These are phyloP conservation scores for Ictidomys tridecemlineatus DNA, from an alignment of 2,113 vertebrate species.

Conservation along the genomic window DNA sequence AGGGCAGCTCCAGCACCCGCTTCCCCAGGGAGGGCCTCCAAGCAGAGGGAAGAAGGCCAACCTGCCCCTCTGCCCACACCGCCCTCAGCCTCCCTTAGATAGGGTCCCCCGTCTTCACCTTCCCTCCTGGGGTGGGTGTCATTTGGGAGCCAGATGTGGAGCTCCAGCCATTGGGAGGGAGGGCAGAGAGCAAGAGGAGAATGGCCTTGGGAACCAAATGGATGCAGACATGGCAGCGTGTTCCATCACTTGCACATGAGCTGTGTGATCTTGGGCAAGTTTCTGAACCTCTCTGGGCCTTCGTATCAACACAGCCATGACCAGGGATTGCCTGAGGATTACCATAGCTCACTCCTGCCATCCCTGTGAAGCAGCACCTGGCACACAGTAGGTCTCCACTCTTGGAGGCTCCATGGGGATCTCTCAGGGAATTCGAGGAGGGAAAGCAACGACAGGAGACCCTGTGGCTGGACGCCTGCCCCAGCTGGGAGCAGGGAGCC, in stretches of 20 bases:
- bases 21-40: conserved; percentile 55
- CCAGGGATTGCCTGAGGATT: not conserved
- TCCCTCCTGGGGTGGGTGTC: conserved; percentile 55
- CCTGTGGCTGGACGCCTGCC: not conserved
- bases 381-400: not conserved
- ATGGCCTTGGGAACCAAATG: conserved; percentile 55
- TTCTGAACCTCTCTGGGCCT: not conserved
- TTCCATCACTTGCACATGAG: not conserved
- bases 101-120: conserved; percentile 42
- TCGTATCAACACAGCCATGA: fast-evolving
- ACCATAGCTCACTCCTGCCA: not conserved
- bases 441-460: not conserved
- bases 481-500: not conserved
- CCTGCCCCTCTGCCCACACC: not conserved
- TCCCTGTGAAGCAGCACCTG: not conserved
- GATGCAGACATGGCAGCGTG: conserved; percentile 7
- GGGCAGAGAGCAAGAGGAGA: not conserved
- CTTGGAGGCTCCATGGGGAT: fast-evolving
- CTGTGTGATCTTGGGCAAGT: not conserved
- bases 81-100: not conserved
- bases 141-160: conserved; percentile 82
- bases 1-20: conserved; percentile 20
- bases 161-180: conserved; percentile 1
- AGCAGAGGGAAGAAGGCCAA: not conserved
- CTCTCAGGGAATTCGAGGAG: not conserved